These are phyloP conservation scores for Alexandromys fortis DNA, from an alignment of 2,113 vertebrate genomes.

Conservation along the genomic window DNA sequence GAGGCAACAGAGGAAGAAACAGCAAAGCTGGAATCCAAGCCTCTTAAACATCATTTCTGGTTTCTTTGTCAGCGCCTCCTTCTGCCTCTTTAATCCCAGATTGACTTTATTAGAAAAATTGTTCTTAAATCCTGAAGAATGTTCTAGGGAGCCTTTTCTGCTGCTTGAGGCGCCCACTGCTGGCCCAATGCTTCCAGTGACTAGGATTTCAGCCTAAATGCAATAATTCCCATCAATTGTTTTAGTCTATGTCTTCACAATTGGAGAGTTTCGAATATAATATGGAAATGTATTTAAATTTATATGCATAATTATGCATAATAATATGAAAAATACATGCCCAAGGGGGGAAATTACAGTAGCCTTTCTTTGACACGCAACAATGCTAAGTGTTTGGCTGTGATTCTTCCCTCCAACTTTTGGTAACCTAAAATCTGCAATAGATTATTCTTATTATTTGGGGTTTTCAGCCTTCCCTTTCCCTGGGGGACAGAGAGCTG, in stretches of 20 bases:
- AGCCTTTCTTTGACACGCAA: slow-evolving; percentile 67
- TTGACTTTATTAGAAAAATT: slow-evolving; percentile 62
- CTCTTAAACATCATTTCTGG: slow-evolving; percentile 9
- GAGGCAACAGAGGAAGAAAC: slow-evolving; percentile 21
- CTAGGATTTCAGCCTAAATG: slow-evolving; percentile 34
- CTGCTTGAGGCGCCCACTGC: slow-evolving; percentile 3
- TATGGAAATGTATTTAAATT: slow-evolving; percentile 74
- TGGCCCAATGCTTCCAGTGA: slow-evolving; percentile 6
- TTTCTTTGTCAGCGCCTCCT: slow-evolving; percentile 32
- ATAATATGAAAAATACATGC: slow-evolving; percentile 63
- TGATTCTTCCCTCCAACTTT: slow-evolving; percentile 63
- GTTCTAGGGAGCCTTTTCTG: background rate
- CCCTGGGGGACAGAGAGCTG: slow-evolving; percentile 12
- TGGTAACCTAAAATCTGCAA: slow-evolving; percentile 73
- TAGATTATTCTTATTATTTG: slow-evolving; percentile 73
- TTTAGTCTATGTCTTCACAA: slow-evolving; percentile 62
- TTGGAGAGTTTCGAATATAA: slow-evolving; percentile 52
- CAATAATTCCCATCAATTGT: slow-evolving; percentile 43
- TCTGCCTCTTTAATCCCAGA: slow-evolving; percentile 44
- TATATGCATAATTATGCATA: slow-evolving; percentile 65
- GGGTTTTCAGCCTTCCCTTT: slow-evolving; percentile 52
- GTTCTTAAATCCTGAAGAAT: slow-evolving; percentile 33
- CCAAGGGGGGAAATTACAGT: slow-evolving; percentile 63
- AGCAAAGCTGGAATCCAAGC: slow-evolving; percentile 26
- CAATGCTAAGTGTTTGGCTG: slow-evolving; percentile 64